Conservation (phyloP, 2,888 invertebrate species). For the Latheticus oryzae region DNA sequence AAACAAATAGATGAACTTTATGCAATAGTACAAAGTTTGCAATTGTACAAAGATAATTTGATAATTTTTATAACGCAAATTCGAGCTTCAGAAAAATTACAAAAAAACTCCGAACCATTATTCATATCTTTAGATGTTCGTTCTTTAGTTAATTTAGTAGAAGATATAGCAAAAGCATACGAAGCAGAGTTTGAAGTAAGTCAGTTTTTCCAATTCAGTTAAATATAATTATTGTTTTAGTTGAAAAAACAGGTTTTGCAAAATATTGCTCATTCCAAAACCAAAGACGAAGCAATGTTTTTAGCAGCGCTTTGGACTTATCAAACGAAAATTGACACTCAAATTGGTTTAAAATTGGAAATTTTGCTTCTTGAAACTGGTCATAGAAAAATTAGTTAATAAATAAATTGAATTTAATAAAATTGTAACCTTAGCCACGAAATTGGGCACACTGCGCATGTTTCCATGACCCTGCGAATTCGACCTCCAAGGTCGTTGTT, state of each 20-base stretch:
- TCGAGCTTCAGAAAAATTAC: constrained; percentile 57
- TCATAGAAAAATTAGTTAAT: constrained; percentile 54
- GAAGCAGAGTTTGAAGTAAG: constrained; percentile 62
- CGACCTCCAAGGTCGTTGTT: constrained; percentile 33
- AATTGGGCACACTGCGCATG: neutral
- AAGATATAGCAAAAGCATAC: constrained; percentile 60
- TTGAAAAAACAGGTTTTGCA: constrained; percentile 61
- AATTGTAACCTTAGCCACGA: constrained; percentile 10
- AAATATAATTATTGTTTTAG: constrained; percentile 50
- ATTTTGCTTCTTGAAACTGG: constrained; percentile 63
- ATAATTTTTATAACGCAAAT: constrained; percentile 55
- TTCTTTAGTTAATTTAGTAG: constrained; percentile 53
- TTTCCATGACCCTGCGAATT: constrained; percentile 7
- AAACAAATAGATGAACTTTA: constrained; percentile 52
- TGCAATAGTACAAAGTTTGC: constrained; percentile 52
- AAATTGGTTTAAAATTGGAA: constrained; percentile 58
- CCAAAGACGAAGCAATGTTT: constrained; percentile 64
- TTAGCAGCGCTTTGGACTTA: constrained; percentile 66
- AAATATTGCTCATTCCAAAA: constrained; percentile 64
- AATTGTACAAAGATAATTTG: constrained; percentile 51
- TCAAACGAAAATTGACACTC: constrained; percentile 62
- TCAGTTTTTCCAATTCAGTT: too few species aligned
- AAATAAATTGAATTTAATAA: constrained; percentile 9
- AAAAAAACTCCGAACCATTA: constrained; percentile 55
- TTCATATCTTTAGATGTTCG: constrained; percentile 59